Evolutionary conservation across 1,140 invertebrate genomes (phyloP).

Genomic region (Steinernema khuongi): DNA sequence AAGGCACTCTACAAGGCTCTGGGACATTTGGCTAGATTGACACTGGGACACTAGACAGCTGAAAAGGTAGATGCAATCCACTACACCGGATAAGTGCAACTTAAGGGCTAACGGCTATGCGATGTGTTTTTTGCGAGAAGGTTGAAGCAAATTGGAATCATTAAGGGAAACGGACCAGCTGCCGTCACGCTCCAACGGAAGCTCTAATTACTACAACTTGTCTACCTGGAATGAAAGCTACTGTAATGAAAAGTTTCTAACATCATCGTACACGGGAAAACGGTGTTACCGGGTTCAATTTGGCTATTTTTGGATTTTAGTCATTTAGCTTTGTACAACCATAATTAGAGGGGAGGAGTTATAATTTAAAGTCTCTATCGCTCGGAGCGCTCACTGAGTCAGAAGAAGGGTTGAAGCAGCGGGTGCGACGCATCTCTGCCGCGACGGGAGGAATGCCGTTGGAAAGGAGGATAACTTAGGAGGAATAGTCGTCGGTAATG

Average conservation of each 20-base stretch:
- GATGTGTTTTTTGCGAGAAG: not conserved
- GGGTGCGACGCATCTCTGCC: no score
- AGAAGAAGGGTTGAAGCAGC: no score
- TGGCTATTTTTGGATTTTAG: not conserved
- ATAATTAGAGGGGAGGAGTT: no score
- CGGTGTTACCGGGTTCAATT: no score
- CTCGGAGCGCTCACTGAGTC: no score
- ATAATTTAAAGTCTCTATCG: no score
- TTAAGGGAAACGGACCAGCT: not conserved
- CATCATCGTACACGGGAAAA: no score
- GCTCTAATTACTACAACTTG: slow-evolving; percentile 9
- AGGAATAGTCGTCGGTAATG: not conserved
- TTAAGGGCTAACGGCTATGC: not conserved
- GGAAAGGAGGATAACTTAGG: not conserved
- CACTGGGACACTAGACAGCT: no score
- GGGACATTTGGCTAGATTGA: no score
- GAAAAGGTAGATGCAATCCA: not conserved
- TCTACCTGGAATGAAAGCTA: not conserved
- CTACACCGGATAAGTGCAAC: not conserved
- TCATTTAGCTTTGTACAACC: no score
- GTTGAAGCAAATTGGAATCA: not conserved
- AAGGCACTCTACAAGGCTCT: no score
- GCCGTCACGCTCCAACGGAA: not conserved
- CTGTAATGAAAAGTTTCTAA: no score
- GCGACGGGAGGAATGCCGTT: not conserved